Conservation (phyloP, 2,888 invertebrate species). For the Tortrix viridana region DNA sequence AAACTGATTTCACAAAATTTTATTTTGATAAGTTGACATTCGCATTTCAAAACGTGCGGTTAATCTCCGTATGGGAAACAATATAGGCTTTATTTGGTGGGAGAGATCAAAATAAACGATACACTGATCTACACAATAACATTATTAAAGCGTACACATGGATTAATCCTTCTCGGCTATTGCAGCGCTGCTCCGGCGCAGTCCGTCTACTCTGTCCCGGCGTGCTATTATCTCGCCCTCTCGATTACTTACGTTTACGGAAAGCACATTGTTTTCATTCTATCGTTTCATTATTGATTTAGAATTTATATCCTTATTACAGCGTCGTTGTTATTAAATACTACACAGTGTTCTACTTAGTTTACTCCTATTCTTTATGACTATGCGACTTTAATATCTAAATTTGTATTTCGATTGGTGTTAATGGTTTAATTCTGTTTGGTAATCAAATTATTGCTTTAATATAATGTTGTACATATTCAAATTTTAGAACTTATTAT, state of each 20-base stretch:
- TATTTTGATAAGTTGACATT: slow-evolving; percentile 40
- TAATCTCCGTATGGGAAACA: slow-evolving; percentile 16
- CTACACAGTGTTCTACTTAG: slow-evolving; percentile 41
- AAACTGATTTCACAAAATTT: slow-evolving; percentile 46
- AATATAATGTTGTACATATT: slow-evolving; percentile 11
- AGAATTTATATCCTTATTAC: slow-evolving; percentile 41
- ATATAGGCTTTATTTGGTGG: slow-evolving; percentile 7
- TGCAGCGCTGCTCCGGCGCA: slow-evolving; percentile 19
- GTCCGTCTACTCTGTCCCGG: slow-evolving; percentile 16
- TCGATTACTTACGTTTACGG: slow-evolving; percentile 33
- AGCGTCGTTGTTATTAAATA: slow-evolving; percentile 45
- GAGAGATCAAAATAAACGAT: slow-evolving; percentile 19
- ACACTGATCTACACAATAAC: slow-evolving; percentile 32
- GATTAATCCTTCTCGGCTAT: slow-evolving; percentile 35
- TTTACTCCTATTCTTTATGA: slow-evolving; percentile 31
- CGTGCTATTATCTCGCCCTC: slow-evolving; percentile 27
- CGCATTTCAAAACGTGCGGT: slow-evolving; percentile 34
- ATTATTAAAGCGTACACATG: slow-evolving; percentile 37
- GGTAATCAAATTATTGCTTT: slow-evolving; percentile 33
- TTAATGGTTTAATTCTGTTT: slow-evolving; percentile 15
- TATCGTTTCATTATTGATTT: slow-evolving; percentile 37
- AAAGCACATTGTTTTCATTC: slow-evolving; percentile 36
- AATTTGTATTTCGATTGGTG: slow-evolving; percentile 31
- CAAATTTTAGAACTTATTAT: slow-evolving; percentile 17
- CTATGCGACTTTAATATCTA: slow-evolving; percentile 28